Evolutionary conservation across 2,888 invertebrate species (phyloP).

Genomic region (Himalopsyche japonica): DNA sequence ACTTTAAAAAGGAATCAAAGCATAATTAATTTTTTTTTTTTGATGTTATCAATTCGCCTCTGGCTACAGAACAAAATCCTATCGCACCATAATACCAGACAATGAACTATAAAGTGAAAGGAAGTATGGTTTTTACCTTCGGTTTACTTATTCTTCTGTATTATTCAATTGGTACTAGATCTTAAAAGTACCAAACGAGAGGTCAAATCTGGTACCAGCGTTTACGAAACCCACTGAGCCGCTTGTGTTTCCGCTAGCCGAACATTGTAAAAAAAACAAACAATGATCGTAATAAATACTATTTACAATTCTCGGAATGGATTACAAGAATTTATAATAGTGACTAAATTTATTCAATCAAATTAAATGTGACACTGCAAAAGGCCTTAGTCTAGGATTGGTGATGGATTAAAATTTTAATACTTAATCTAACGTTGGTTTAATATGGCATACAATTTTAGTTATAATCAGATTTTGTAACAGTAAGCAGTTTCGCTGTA

Average conservation of each 20-base stretch:
- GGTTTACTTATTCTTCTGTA: conserved; percentile 31
- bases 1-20: too few relatives aligned
- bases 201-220: conserved; percentile 15
- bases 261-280: background rate
- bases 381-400: too few relatives aligned
- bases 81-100: conserved; percentile 24
- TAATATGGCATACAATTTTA: too few relatives aligned
- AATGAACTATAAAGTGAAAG: conserved; percentile 37
- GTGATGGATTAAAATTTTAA: too few relatives aligned
- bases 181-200: conserved; percentile 12
- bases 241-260: background rate
- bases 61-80: background rate
- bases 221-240: background rate
- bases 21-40: background rate
- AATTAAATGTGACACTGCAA: too few relatives aligned
- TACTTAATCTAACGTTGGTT: too few relatives aligned
- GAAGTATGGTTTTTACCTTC: conserved; percentile 33
- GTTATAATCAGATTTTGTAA: too few relatives aligned
- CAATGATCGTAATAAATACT: background rate
- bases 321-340: too few relatives aligned
- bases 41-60: background rate
- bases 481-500: too few relatives aligned
- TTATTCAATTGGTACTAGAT: conserved; percentile 15
- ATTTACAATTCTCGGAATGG: background rate
- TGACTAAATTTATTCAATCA: too few relatives aligned